A percentile compares a stretch with the other conserved stretches of the same genome.
Conservation (phyloP, 2,888 invertebrate species). For the Spisula subtruncata region DNA sequence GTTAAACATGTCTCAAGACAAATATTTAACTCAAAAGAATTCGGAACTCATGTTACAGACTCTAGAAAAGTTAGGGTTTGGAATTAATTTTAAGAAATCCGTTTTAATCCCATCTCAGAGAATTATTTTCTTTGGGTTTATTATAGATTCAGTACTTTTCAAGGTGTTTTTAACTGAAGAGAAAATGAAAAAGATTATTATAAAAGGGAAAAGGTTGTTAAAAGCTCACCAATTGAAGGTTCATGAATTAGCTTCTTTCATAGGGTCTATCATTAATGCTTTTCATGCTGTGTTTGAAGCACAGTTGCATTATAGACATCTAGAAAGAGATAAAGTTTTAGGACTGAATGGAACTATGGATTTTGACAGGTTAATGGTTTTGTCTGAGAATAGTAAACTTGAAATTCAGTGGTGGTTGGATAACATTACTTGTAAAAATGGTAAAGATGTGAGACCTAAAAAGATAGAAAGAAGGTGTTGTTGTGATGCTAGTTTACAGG, state of each 20-base stretch:
- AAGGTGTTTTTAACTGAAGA: slow-evolving; percentile 64
- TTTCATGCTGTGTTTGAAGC: slow-evolving; percentile 59
- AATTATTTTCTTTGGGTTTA: slow-evolving; percentile 62
- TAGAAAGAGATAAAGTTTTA: slow-evolving; percentile 56
- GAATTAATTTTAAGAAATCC: slow-evolving; percentile 58
- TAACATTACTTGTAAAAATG: slow-evolving; percentile 17
- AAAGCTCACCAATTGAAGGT: background rate
- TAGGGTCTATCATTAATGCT: slow-evolving; percentile 32
- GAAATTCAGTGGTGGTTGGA: slow-evolving; percentile 36
- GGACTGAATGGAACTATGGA: background rate
- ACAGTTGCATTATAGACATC: slow-evolving; percentile 50
- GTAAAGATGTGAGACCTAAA: slow-evolving; percentile 1
- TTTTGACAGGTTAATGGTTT: slow-evolving; percentile 36
- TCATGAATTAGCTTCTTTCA: slow-evolving; percentile 15
- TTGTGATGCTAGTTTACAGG: background rate
- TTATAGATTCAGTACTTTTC: slow-evolving; percentile 64
- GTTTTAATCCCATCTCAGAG: slow-evolving; percentile 51
- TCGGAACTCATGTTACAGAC: slow-evolving; percentile 39
- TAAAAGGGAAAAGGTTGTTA: slow-evolving; percentile 26
- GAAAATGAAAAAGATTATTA: slow-evolving; percentile 58
- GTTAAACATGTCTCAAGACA: slow-evolving; percentile 56
- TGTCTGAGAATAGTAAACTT: background rate
- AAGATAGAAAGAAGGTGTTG: background rate
- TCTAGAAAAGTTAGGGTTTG: slow-evolving; percentile 52
- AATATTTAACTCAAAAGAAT: slow-evolving; percentile 41